Base-by-base conservation (phyloP, 2,797 vertebrate genomes). In the Oreonectes daqikongensis region DNA sequence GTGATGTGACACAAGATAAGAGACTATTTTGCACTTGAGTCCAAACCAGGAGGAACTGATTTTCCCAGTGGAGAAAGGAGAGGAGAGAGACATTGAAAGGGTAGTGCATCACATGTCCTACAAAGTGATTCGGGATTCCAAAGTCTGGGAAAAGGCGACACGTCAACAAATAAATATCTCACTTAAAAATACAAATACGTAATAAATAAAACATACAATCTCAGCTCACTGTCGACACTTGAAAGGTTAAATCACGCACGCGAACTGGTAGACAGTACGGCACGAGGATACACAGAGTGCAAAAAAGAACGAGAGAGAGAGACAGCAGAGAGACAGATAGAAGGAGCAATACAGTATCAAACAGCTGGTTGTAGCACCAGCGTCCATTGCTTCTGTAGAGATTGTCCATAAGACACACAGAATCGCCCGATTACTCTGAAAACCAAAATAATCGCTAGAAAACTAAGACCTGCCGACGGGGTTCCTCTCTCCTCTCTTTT, bases 21-120 rank as follows among this genome's bases (percentile, higher is more conserved):
- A 44, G 65, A 50, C 55, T 24, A 53, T 57, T 57, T 77, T 73
- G 38, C 24, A 55, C 70, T 74, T 79, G 82, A 91, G 90, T 91
- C 86, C 93, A 94, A 87, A 83, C 69, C 77, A 40, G 84, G 63
- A 84, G 84, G 52, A 55, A 69, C 72, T 78, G 68, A 53, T 79
- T 79, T 72, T 59, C 79, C 14, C 5, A 59, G 67, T 73, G 73
- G 65, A 50, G 59, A 63, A 64, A 69, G 11, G 65, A 73, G 57
- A 72, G 67, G 65, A 79, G 86, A 77, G 76, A 76, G 52, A 78
- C 60, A 66, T 92, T 89, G 92, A 95, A 95, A 96, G 94, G 83
- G 89, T 94, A 98, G 96, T 98, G 96, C 97, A 96, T 95, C 95
- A 96, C 92, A 94, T 95, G 94, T 93, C 94, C 92, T 93, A 92